Percentiles rank a stretch among this genome's conserved stretches.
Conservation (phyloP, 2,888 invertebrate species). For the Drosophila suboccidentalis region DNA sequence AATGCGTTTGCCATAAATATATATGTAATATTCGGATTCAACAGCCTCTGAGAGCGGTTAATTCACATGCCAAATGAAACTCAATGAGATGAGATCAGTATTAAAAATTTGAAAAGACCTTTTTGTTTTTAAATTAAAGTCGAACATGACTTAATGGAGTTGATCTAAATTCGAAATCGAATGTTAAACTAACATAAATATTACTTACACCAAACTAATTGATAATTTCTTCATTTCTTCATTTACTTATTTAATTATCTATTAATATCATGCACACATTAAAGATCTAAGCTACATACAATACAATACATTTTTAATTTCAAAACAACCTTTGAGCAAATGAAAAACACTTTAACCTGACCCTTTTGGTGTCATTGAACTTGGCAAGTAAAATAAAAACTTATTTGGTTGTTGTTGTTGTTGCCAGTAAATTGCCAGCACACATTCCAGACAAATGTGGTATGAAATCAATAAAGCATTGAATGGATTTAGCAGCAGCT, state of each 20-base stretch:
- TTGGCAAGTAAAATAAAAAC: conserved; percentile 34
- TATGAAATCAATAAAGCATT: conserved; percentile 78
- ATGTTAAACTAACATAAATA: neutral
- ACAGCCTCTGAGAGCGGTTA: conserved; percentile 37
- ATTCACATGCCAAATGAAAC: conserved; percentile 30
- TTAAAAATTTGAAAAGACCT: conserved; percentile 5
- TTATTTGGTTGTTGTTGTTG: conserved; percentile 6
- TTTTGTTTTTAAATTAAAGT: neutral
- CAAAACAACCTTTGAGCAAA: neutral
- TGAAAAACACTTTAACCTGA: neutral
- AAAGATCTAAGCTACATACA: no score
- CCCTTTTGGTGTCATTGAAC: conserved; percentile 48
- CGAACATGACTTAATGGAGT: neutral
- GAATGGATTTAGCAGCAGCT: conserved; percentile 53
- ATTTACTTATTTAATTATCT: no score
- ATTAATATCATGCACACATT: no score
- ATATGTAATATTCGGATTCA: conserved; percentile 26
- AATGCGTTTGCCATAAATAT: conserved; percentile 44
- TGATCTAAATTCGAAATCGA: neutral
- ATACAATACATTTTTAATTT: neutral
- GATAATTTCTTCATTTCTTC: no score
- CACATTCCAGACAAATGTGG: conserved; percentile 69
- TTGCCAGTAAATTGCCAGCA: conserved; percentile 40
- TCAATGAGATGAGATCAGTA: conserved; percentile 18
- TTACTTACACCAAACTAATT: no score